phyloP scores from a whole-genome alignment of 2,888 invertebrate genomes.

The Stenurella melanura region DNA sequence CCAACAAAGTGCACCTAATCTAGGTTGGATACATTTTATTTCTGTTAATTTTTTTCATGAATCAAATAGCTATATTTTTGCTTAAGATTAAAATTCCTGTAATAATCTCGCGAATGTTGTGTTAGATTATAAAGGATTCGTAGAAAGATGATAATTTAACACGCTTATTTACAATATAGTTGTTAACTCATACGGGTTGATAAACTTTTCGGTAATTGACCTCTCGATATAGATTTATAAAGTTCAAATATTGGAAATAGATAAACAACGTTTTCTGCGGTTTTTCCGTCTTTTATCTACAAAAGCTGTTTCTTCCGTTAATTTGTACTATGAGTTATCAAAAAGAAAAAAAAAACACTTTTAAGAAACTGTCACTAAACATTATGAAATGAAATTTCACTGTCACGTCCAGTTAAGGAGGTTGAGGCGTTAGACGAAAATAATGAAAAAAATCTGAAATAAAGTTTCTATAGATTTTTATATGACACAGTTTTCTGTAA shows the following conservation, averaged over 20 bases:
- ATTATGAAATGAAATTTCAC: too few species aligned
- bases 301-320: too few species aligned
- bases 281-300: too few species aligned
- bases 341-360: too few species aligned
- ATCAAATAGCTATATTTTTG: neutral
- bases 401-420: too few species aligned
- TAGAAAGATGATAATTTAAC: neutral
- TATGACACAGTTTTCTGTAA: too few species aligned
- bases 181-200: neutral
- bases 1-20: neutral
- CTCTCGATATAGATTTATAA: neutral
- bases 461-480: too few species aligned
- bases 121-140: neutral
- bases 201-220: constrained; percentile 1
- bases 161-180: neutral
- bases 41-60: too few species aligned
- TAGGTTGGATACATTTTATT: neutral
- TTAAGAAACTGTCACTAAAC: too few species aligned
- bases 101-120: neutral
- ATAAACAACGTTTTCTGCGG: neutral
- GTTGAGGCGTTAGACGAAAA: too few species aligned
- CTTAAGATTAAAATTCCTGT: neutral
- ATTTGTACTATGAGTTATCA: too few species aligned
- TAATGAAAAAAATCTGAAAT: too few species aligned
- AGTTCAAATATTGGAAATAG: neutral